phyloP scores from a whole-genome alignment of 92 coral and sea anemone genomes.

The Actinernus sp. region DNA sequence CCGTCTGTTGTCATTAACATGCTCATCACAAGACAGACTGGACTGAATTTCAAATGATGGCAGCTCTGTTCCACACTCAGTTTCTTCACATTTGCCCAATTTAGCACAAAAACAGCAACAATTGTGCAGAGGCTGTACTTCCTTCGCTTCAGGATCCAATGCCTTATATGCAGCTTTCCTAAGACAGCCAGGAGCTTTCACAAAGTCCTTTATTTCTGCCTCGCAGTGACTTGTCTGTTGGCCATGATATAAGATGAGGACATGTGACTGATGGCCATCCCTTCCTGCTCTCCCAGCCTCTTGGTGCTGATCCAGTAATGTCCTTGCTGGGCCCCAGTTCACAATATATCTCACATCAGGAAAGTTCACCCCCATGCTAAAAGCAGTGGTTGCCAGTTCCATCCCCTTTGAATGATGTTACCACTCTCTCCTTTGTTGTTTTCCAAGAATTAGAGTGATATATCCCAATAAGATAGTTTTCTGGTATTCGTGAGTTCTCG shows the following conservation, averaged over 20 bases:
- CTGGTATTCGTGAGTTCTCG: slow-evolving; percentile 4
- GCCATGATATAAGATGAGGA: slow-evolving; percentile 59
- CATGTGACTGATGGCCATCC: slow-evolving; percentile 37
- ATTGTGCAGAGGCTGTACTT: slow-evolving; percentile 38
- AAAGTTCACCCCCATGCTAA: slow-evolving; percentile 75
- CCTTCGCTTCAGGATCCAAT: slow-evolving; percentile 48
- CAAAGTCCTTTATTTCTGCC: slow-evolving; percentile 63
- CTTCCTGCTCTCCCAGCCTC: too few relatives aligned
- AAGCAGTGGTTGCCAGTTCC: slow-evolving; percentile 57
- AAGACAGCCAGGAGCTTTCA: slow-evolving; percentile 54
- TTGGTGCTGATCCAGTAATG: slow-evolving; percentile 57
- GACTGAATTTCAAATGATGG: too few relatives aligned
- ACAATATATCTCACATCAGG: too few relatives aligned
- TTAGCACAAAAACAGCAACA: slow-evolving; percentile 57
- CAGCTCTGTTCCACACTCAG: not conserved
- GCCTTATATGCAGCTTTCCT: slow-evolving; percentile 53
- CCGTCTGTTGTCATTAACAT: slow-evolving; percentile 1
- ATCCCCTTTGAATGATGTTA: slow-evolving; percentile 22
- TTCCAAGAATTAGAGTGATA: slow-evolving; percentile 66
- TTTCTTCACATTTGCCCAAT: slow-evolving; percentile 50
- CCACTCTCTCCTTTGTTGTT: slow-evolving; percentile 26
- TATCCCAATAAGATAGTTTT: slow-evolving; percentile 31
- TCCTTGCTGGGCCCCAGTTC: slow-evolving; percentile 62
- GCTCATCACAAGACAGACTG: too few relatives aligned
- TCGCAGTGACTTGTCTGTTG: slow-evolving; percentile 64